Percentiles rank a stretch among this genome's conserved stretches.
Conservation (phyloP, 2,113 vertebrate species). For the Salvelinus alpinus region DNA sequence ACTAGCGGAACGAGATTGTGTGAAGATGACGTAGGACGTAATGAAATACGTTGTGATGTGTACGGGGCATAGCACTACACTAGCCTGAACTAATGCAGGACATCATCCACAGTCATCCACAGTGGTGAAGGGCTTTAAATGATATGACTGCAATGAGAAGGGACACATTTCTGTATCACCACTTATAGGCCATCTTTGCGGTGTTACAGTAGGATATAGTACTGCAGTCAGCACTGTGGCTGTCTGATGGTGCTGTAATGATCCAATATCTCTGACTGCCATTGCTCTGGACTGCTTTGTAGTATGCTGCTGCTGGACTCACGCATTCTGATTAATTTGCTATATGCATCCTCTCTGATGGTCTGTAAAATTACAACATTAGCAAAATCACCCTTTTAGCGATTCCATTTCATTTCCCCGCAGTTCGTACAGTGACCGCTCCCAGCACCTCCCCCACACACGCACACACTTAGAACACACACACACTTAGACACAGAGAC, state of each 20-base stretch:
- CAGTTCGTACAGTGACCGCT: slow-evolving; percentile 44
- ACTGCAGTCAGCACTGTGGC: slow-evolving; percentile 16
- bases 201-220: not conserved
- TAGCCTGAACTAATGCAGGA: too few species aligned
- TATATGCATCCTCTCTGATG: slow-evolving; percentile 70
- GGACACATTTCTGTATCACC: not conserved
- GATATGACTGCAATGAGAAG: too few species aligned
- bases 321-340: slow-evolving; percentile 72
- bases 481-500: slow-evolving; percentile 1
- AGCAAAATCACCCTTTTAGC: slow-evolving; percentile 71
- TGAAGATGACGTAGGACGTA: too few species aligned
- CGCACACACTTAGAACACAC: not conserved
- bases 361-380: slow-evolving; percentile 77
- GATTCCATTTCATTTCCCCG: slow-evolving; percentile 65
- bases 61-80: too few species aligned
- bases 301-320: slow-evolving; percentile 29
- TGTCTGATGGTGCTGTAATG: slow-evolving; percentile 34
- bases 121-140: too few species aligned
- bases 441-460: slow-evolving; percentile 38
- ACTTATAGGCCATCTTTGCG: not conserved
- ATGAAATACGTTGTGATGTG: too few species aligned
- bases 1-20: too few species aligned
- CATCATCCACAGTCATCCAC: too few species aligned
- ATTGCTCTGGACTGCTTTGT: slow-evolving; percentile 10
- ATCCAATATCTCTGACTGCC: slow-evolving; percentile 34